Base-by-base conservation (phyloP, 2,888 invertebrate species). In the Elmis aenea region DNA sequence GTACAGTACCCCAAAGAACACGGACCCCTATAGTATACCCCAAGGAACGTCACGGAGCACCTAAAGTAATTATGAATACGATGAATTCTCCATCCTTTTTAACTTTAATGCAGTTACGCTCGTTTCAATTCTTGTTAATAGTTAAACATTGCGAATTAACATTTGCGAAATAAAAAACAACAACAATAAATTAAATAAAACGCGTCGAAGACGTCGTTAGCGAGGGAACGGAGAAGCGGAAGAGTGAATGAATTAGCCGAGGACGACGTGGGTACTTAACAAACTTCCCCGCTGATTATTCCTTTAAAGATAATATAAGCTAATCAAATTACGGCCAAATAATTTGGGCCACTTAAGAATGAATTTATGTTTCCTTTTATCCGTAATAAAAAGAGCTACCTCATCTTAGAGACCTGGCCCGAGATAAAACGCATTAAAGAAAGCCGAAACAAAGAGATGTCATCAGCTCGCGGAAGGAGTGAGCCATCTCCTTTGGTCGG, bases 11-110 rank as follows among this genome's bases (percentile, higher is more conserved):
- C 46, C 33, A 36, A 38, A 44, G 47, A 38, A 42, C 41, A 31
- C 22, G 18, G 39, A 35, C 32, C 40, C 42, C 45, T 31, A 36
- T 35, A 46, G 48, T 33, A 38, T 36, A 44, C 46, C 59, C 58
- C 52, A 51, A 52, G 60, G 61, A 58, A 42, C 38, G 42, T 54
- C 50, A 50, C 57, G 46, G 55, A 48, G 61, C 58, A 58, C 57
- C 62, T 61, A 62, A 64, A 62, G 60, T 64, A 61, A 62, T 64
- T 64, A 64, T 55, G 58, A 55, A 61, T 63, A 58, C 62, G 61
- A 61, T 63, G 59, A 61, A 62, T 61, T 61, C 55, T 46, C 54
- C 54, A 52, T 57, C 57, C 57, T 58, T 62, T 61, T 58, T 55
- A 55, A 58, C 55, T 55, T 58, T 58, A 59, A 61, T 57, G 56